phyloP scores from a whole-genome alignment of 2,797 vertebrate genomes.

The Gymnopithys bicolor region DNA sequence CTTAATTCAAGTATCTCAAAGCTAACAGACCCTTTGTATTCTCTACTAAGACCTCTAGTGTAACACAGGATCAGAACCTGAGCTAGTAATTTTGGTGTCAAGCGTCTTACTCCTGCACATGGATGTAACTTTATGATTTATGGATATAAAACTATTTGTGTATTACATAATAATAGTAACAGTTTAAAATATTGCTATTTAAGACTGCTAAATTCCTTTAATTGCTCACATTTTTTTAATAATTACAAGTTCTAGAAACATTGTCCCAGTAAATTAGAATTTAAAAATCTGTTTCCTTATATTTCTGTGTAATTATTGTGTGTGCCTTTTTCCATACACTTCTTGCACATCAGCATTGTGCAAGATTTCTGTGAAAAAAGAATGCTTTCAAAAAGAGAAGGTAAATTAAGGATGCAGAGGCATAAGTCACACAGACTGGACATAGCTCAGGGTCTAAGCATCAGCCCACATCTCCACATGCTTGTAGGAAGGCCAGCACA shows the following conservation, averaged over 20 bases:
- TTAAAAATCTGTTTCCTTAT: neutral
- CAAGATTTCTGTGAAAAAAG: neutral
- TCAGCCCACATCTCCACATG: neutral
- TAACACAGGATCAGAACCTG: neutral
- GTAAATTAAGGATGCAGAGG: neutral
- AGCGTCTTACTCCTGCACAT: neutral
- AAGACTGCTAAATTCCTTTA: neutral
- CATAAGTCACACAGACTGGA: neutral
- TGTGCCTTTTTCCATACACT: neutral
- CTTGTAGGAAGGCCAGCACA: neutral
- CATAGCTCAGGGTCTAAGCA: neutral
- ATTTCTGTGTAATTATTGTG: neutral
- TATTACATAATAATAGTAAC: neutral
- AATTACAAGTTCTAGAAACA: neutral
- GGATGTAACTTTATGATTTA: neutral
- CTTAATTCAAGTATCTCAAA: neutral
- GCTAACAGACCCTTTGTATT: neutral
- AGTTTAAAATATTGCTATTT: neutral
- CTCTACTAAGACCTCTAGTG: neutral
- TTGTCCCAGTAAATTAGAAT: neutral
- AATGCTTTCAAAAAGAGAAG: neutral
- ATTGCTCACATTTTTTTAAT: neutral
- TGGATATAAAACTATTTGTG: neutral
- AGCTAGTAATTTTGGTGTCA: neutral
- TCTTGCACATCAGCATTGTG: neutral